Conservation (phyloP, 2,113 vertebrate species). For the Psilopsiagon aymara region DNA sequence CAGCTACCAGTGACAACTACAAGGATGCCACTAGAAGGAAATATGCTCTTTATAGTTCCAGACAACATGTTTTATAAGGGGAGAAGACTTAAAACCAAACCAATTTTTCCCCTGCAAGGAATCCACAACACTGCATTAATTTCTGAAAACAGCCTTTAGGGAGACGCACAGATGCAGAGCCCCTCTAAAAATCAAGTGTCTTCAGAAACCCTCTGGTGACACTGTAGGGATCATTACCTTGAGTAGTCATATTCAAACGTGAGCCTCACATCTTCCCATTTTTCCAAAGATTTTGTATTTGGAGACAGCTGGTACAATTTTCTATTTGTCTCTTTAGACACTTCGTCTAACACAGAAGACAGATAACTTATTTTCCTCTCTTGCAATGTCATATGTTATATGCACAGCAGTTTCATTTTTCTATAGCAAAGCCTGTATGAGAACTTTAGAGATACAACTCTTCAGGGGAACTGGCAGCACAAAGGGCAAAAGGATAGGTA, state of each 20-base stretch:
- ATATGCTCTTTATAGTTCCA: not conserved
- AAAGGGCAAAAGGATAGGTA: not conserved
- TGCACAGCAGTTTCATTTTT: not conserved
- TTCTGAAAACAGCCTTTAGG: not conserved
- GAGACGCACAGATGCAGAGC: rapidly evolving
- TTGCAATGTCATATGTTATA: not conserved
- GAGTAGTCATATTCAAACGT: not conserved
- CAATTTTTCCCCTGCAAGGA: not conserved
- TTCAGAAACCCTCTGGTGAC: not conserved
- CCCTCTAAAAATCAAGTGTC: not conserved
- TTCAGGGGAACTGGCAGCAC: not conserved
- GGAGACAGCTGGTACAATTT: not conserved
- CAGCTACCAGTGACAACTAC: not conserved
- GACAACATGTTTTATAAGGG: not conserved
- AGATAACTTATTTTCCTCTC: not conserved
- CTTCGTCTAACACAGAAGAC: not conserved
- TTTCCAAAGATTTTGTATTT: not conserved
- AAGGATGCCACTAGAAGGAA: not conserved
- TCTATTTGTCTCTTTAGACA: not conserved
- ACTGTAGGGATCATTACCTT: not conserved
- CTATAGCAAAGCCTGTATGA: rapidly evolving
- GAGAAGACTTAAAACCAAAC: not conserved
- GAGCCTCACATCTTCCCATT: not conserved
- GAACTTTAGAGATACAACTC: not conserved
- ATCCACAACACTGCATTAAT: not conserved